Evolutionary conservation across 2,888 invertebrate genomes (phyloP).

Genomic region (Ectemnius continuus): DNA sequence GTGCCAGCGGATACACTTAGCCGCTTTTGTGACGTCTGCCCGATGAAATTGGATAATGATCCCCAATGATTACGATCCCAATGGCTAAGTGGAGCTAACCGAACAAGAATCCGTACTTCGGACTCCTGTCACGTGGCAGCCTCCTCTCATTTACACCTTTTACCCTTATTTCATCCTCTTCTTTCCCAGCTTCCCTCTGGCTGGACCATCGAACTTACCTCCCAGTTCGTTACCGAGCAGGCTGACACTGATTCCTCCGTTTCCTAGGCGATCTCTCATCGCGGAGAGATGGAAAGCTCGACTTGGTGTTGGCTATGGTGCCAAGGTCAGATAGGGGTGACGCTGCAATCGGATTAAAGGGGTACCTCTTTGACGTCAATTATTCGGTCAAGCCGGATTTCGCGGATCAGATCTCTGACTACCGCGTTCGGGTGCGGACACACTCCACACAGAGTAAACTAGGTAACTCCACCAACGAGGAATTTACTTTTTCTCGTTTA

Average conservation of each 20-base stretch:
- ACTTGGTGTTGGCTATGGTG: constrained; percentile 12
- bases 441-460: constrained; percentile 34
- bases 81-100: constrained; percentile 60
- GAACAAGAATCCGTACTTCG: constrained; percentile 44
- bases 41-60: constrained; percentile 68
- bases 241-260: too few species aligned
- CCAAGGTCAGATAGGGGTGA: constrained; percentile 43
- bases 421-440: constrained; percentile 40
- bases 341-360: constrained; percentile 4
- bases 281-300: not conserved
- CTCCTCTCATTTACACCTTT: constrained; percentile 22
- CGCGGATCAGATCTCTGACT: constrained; percentile 21
- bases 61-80: constrained; percentile 48
- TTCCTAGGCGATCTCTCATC: not conserved
- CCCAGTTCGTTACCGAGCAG: too few species aligned
- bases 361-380: not conserved
- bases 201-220: not conserved
- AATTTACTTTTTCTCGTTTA: not conserved
- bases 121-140: constrained; percentile 33
- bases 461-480: constrained; percentile 13
- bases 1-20: constrained; percentile 55
- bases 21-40: constrained; percentile 57
- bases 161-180: constrained; percentile 6
- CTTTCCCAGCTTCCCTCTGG: not conserved
- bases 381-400: constrained; percentile 9